These are phyloP conservation scores for Carlito syrichta DNA, from an alignment of 2,113 vertebrate genomes.

Conservation along the genomic window DNA sequence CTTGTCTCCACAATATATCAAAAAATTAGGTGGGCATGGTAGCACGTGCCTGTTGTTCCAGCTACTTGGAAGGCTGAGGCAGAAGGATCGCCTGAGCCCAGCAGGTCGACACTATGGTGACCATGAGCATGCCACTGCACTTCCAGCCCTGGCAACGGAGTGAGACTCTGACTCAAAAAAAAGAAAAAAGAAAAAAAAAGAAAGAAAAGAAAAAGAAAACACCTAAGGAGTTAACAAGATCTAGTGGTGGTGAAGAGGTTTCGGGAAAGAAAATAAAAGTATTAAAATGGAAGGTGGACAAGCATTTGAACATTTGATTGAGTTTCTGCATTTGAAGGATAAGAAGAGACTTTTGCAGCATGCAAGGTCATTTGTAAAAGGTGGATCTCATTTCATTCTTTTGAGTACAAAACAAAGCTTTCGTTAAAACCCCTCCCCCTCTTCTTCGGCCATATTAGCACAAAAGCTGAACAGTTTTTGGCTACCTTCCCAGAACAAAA, in stretches of 20 bases:
- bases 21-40: no score
- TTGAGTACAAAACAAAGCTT: background rate
- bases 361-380: background rate
- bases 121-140: no score
- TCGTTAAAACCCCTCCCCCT: background rate
- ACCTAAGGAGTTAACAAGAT: background rate
- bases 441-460: background rate
- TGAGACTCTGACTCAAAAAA: no score
- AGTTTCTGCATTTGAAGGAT: background rate
- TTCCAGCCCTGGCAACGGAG: no score
- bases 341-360: background rate
- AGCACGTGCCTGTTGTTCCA: no score
- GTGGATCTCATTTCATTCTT: background rate
- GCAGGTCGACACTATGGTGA: no score
- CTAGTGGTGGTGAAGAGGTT: background rate
- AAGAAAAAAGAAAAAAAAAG: no score
- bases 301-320: background rate
- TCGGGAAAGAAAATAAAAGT: background rate
- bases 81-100: no score
- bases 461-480: background rate
- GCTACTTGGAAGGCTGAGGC: no score
- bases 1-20: no score
- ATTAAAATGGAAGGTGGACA: background rate
- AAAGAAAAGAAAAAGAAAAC: no score
- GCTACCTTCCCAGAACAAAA: conserved; percentile 28